These are phyloP conservation scores for Kryptopterus vitreolus DNA, from an alignment of 2,797 vertebrate genomes.

Conservation along the genomic window DNA sequence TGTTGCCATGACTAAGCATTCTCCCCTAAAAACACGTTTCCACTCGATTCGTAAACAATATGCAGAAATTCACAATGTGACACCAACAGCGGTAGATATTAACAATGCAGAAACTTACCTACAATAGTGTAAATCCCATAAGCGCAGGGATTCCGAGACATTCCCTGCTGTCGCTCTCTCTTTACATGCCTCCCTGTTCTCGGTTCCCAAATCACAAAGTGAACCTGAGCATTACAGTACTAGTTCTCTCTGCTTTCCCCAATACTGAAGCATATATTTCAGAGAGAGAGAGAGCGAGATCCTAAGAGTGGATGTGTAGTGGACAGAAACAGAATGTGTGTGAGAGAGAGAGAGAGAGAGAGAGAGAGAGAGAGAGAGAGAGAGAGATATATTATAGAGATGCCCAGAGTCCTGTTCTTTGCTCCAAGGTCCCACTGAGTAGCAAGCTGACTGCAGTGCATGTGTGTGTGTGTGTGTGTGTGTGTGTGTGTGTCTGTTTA, in stretches of 20 bases:
- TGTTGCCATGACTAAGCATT: slow-evolving; percentile 36
- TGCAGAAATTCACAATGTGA: background rate
- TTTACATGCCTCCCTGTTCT: slow-evolving; percentile 23
- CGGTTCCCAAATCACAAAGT: slow-evolving; percentile 29
- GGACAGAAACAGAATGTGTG: slow-evolving; percentile 14
- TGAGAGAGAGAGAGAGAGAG: background rate
- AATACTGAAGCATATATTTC: slow-evolving; percentile 8
- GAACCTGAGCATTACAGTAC: slow-evolving; percentile 3
- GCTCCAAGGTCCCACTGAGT: slow-evolving; percentile 30
- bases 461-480: slow-evolving; percentile 29
- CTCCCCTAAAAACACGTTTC: background rate
- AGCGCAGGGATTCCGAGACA: slow-evolving; percentile 3
- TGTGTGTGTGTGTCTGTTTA: slow-evolving; percentile 12
- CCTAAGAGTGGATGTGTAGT: slow-evolving; percentile 33
- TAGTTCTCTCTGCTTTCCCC: slow-evolving; percentile 13
- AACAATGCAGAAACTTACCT: slow-evolving; percentile 65
- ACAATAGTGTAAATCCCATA: slow-evolving; percentile 54
- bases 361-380: background rate
- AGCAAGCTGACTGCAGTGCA: slow-evolving; percentile 32
- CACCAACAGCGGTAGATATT: background rate
- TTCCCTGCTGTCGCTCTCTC: slow-evolving; percentile 14
- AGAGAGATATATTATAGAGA: background rate
- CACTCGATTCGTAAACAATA: background rate
- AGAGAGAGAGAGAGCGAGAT: background rate
- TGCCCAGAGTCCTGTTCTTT: slow-evolving; percentile 20